phyloP scores from a whole-genome alignment of 2,113 vertebrate genomes.

The Notarius quadriscutis region DNA sequence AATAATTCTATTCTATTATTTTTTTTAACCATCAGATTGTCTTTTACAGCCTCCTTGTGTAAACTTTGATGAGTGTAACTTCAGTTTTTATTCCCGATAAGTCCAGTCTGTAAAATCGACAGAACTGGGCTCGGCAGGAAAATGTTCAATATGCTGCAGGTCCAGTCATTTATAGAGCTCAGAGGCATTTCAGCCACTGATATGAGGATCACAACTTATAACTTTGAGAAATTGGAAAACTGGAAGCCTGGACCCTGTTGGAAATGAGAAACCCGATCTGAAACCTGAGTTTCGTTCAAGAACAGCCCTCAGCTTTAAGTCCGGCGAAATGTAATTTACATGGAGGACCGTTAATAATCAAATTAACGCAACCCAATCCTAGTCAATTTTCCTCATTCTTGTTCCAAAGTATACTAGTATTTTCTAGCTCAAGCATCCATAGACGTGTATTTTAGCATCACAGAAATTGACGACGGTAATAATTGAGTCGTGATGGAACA shows the following conservation, averaged over 20 bases:
- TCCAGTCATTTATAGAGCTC: background rate
- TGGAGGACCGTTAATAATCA: background rate
- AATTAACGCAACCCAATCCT: background rate
- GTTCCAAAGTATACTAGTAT: no score
- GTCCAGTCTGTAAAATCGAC: background rate
- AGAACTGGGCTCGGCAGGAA: background rate
- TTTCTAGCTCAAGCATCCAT: background rate
- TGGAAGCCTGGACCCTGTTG: background rate
- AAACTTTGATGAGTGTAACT: background rate
- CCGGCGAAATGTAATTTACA: constrained; percentile 2
- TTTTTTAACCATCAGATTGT: background rate
- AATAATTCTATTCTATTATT: no score
- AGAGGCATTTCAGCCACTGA: background rate
- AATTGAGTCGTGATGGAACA: background rate
- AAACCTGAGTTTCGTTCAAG: background rate
- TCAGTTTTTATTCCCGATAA: background rate
- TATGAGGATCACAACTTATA: background rate
- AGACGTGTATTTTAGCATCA: background rate
- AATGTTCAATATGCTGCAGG: background rate
- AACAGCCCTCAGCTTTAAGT: background rate
- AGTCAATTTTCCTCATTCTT: background rate
- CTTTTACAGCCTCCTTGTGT: background rate
- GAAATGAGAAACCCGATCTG: constrained; percentile 9
- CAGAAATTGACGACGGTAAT: background rate
- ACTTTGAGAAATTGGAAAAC: background rate